A percentile compares a stretch with the other conserved stretches of the same genome.
phyloP scores from a whole-genome alignment of 2,113 vertebrate genomes.

The Brevimyrus niger region DNA sequence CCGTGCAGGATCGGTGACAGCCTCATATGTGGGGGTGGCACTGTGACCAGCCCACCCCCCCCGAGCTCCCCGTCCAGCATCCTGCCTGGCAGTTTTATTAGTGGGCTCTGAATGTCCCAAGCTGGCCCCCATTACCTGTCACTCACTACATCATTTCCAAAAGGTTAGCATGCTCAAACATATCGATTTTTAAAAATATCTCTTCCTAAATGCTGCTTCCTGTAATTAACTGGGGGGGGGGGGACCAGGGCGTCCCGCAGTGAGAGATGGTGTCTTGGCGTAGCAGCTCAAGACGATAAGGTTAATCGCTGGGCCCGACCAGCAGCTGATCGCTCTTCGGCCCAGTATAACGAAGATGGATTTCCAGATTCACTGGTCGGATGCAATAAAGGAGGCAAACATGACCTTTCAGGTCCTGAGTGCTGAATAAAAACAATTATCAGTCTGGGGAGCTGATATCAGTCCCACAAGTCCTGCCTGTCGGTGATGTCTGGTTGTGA shows the following conservation, averaged over 20 bases:
- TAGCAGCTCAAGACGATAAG: conserved; percentile 49
- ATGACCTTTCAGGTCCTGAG: conserved; percentile 46
- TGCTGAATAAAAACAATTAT: conserved; percentile 25
- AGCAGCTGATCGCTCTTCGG: conserved; percentile 48
- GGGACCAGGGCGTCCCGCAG: conserved; percentile 34
- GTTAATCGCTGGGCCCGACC: conserved; percentile 57
- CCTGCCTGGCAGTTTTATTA: conserved; percentile 57
- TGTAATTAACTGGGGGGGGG: conserved; percentile 58
- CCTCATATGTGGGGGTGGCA: not conserved
- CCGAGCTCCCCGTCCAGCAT: conserved; percentile 24
- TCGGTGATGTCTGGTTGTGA: conserved; percentile 6
- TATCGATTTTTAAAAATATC: conserved; percentile 59
- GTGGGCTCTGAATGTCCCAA: conserved; percentile 42
- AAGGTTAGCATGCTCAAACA: conserved; percentile 61
- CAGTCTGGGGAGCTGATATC: not conserved
- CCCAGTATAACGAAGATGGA: conserved; percentile 60
- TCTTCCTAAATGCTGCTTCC: conserved; percentile 58
- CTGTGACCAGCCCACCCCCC: not conserved
- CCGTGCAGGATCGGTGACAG: not conserved
- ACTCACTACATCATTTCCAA: conserved; percentile 32
- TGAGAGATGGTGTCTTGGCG: conserved; percentile 57
- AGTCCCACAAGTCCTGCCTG: conserved; percentile 1
- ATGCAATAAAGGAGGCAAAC: conserved; percentile 48
- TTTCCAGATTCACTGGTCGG: conserved; percentile 52
- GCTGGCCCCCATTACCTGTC: conserved; percentile 47